phyloP scores from a whole-genome alignment of 1,140 invertebrate genomes.

The Potamilus streckersoni region DNA sequence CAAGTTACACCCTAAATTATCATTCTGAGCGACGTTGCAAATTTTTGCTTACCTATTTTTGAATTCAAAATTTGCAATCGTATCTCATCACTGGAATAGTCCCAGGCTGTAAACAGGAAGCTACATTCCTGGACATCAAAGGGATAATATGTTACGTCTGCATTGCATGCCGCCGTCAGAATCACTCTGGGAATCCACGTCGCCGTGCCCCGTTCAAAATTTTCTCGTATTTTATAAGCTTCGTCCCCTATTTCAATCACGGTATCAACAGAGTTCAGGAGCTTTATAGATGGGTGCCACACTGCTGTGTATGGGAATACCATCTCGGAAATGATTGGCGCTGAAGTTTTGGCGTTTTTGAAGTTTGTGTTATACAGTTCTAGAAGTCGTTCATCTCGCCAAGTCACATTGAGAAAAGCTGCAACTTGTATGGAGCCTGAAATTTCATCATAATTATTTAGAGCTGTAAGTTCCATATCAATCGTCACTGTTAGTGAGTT shows the following conservation, averaged over 20 bases:
- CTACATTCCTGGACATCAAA: slow-evolving; percentile 28
- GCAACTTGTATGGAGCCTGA: no score
- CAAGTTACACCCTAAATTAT: no score
- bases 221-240: slow-evolving; percentile 22
- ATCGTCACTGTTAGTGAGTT: no score
- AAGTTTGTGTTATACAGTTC: no score
- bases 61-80: background rate
- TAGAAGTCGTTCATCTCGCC: no score
- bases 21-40: no score
- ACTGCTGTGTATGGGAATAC: background rate
- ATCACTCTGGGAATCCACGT: slow-evolving; percentile 21
- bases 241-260: slow-evolving; percentile 26
- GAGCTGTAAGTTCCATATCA: no score
- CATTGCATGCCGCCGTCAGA: slow-evolving; percentile 15
- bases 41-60: background rate
- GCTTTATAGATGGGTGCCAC: slow-evolving; percentile 21
- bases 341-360: no score
- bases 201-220: background rate
- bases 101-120: slow-evolving; percentile 29
- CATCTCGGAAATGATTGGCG: no score
- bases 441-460: no score
- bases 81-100: slow-evolving; percentile 15
- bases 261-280: slow-evolving; percentile 26
- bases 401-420: no score
- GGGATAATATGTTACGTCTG: slow-evolving; percentile 31